phyloP scores from a whole-genome alignment of 1,140 invertebrate genomes.

The Drosophila sucinea region DNA sequence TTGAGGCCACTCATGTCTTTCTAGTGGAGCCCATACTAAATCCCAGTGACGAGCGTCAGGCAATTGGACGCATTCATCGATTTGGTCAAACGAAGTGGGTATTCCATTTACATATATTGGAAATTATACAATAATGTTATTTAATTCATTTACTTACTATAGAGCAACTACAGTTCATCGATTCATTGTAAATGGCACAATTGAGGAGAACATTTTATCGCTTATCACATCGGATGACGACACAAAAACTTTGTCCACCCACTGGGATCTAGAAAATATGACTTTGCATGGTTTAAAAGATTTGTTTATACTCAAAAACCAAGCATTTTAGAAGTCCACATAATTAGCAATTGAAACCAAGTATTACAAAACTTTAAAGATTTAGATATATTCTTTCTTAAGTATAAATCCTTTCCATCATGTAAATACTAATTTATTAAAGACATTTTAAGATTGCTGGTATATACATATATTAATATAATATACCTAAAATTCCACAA shows the following conservation, averaged over 20 bases:
- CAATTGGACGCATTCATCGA: conserved; percentile 90
- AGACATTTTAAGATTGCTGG: background rate
- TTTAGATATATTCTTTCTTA: background rate
- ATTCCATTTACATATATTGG: background rate
- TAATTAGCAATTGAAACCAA: background rate
- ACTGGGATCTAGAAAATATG: conserved; percentile 77
- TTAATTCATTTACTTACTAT: background rate
- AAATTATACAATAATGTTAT: conserved; percentile 12
- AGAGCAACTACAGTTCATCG: conserved; percentile 87
- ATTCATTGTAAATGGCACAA: conserved; percentile 88
- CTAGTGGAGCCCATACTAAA: conserved; percentile 91
- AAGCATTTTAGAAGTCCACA: background rate
- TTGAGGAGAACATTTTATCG: conserved; percentile 88
- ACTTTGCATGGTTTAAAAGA: conserved; percentile 60
- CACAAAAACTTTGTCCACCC: conserved; percentile 51
- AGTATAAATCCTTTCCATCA: background rate
- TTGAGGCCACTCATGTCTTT: conserved; percentile 91
- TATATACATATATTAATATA: conserved; percentile 23
- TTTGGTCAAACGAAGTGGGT: conserved; percentile 90
- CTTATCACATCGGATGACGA: conserved; percentile 66
- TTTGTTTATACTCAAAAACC: conserved; percentile 57
- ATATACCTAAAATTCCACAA: background rate
- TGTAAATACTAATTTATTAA: background rate
- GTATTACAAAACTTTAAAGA: background rate
- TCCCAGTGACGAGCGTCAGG: conserved; percentile 89